Evolutionary conservation across 1,140 invertebrate species (phyloP), one percentile per base, ranked within the genome.

Genomic region (Aphaenogaster floridana): DNA sequence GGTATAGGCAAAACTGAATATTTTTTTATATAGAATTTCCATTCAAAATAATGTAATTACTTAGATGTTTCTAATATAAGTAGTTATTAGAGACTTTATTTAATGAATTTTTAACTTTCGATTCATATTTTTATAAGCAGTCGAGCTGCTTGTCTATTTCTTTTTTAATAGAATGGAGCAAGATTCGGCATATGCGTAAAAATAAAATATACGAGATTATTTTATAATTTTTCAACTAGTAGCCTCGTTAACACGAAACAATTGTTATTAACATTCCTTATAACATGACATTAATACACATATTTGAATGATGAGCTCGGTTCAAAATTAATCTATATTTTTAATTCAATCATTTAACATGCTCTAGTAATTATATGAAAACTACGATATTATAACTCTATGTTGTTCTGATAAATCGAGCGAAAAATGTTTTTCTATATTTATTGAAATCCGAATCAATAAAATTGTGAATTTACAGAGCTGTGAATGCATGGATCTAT

Each of bases 91-190:
- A 13, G 1, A 76, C 8, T 57, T 76, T 57, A 76, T 59, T 76
- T 76, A 59, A 76, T 57, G 39, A 59, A 76, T 59, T 54, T n/a
- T 54, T 76, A 57, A 76, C n/a, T 76, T 42, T 13, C 11, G 11
- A 42, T 57, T 76, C 6, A 54, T 76, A 76, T 8, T 76, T 39
- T 28, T 74, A 11, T 36, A 71, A 57, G 50, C 36, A 21, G 28
- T 39, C 13, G 11, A 76, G 34, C 2, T 21, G 13, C 11, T 8
- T 76, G 17, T 54, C 9, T 57, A 54, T 28, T 4, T 57, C 8
- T 6, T 45, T 68, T 45, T 68, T n/a, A 68, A 45, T n/a, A 76
- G 28, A 57, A 76, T 57, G 34, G 13, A 76, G 2, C 15, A 36
- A 76, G 36, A 54, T 15, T 74, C 15, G 8, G 4, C 28, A 50